Evolutionary conservation across 2,113 vertebrate species (phyloP).

Genomic region (Narcine bancroftii): DNA sequence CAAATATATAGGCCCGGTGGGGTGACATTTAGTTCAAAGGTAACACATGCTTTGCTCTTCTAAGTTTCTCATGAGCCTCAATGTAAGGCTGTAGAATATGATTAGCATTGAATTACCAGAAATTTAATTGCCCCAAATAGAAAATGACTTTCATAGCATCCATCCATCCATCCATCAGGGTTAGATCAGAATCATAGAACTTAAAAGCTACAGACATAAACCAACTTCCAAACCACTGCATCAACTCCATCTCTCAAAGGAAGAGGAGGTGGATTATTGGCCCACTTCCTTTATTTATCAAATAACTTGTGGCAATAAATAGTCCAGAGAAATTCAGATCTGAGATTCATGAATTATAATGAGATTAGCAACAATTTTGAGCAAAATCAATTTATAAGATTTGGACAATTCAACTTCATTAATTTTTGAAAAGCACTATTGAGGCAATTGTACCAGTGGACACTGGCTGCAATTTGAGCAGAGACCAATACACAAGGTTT

Average conservation of each 20-base stretch:
- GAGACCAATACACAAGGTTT: not conserved
- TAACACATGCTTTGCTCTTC: not conserved
- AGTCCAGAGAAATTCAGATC: not conserved
- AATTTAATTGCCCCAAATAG: not conserved
- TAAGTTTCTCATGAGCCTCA: not conserved
- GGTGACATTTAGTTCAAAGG: not conserved
- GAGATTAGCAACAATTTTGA: not conserved
- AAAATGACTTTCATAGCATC: not conserved
- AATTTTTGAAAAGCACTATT: not conserved
- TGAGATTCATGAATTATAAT: not conserved
- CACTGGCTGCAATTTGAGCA: not conserved
- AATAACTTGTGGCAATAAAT: not conserved
- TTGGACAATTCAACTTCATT: not conserved
- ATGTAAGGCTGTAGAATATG: not conserved
- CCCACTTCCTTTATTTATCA: slow-evolving; percentile 8
- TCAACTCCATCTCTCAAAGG: not conserved
- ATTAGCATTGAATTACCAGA: not conserved
- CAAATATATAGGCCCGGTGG: not conserved
- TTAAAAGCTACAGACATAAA: not conserved
- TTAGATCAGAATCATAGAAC: not conserved
- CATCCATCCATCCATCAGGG: not conserved
- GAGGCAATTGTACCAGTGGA: not conserved
- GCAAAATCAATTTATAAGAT: not conserved
- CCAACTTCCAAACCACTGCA: not conserved
- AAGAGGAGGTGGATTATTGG: not conserved